phyloP scores from a whole-genome alignment of 2,113 vertebrate genomes.

The Ondatra zibethicus region DNA sequence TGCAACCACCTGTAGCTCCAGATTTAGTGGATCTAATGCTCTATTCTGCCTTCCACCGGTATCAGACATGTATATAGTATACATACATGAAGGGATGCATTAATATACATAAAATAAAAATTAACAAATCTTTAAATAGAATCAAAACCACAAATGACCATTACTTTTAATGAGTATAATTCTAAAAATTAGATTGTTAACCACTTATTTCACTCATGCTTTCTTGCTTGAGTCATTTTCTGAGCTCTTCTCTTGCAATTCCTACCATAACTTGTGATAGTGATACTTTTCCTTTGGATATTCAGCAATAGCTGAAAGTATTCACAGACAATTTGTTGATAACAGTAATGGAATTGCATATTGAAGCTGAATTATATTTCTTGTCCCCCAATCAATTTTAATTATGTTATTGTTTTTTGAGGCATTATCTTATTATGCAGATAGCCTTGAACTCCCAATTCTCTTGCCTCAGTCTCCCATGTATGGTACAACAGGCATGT shows the following conservation, averaged over 20 bases:
- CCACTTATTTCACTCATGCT: slow-evolving; percentile 3
- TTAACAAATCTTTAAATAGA: neutral
- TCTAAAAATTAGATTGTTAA: neutral
- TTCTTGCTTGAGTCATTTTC: neutral
- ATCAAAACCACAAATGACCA: neutral
- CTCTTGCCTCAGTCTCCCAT: neutral
- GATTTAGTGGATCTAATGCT: neutral
- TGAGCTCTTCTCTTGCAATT: neutral
- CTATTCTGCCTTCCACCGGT: neutral
- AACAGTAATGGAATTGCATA: neutral
- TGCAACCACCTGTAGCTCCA: neutral
- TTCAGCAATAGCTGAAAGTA: neutral
- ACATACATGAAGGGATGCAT: neutral
- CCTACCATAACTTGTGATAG: neutral
- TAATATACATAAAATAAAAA: neutral
- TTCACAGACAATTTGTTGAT: slow-evolving; percentile 26
- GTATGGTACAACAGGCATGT: neutral
- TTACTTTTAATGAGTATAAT: slow-evolving; percentile 15
- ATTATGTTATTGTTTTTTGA: neutral
- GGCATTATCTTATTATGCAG: neutral
- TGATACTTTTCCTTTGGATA: neutral
- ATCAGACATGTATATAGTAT: neutral
- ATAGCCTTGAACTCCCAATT: neutral
- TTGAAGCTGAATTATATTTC: slow-evolving; percentile 17
- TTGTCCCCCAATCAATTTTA: neutral